These are phyloP conservation scores for Lepetodrilus schrolli DNA, from an alignment of 2,888 invertebrate genomes.

Conservation along the genomic window DNA sequence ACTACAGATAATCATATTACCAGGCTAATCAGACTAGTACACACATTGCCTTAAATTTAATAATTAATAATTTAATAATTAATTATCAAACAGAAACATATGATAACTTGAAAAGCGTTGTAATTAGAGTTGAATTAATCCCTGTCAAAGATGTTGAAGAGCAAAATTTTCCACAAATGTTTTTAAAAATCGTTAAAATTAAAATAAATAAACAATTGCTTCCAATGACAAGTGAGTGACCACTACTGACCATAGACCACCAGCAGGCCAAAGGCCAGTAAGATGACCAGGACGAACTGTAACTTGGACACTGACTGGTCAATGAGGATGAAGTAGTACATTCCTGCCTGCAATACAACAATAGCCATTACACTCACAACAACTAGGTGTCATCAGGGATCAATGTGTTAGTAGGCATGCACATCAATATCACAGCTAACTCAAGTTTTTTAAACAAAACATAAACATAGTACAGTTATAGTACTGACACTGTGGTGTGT, in stretches of 20 bases:
- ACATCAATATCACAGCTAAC: no score
- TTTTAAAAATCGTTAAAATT: not conserved
- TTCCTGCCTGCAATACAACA: slow-evolving; percentile 56
- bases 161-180: not conserved
- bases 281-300: slow-evolving; percentile 57
- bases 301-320: slow-evolving; percentile 58
- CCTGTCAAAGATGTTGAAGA: not conserved
- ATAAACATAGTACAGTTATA: no score
- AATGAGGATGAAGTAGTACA: slow-evolving; percentile 61
- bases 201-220: not conserved
- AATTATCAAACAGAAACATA: no score
- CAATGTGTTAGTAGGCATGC: not conserved
- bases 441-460: no score
- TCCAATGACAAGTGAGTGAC: not conserved
- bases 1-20: no score
- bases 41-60: no score
- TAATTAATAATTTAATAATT: no score
- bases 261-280: slow-evolving; percentile 58
- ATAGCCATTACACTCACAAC: no score
- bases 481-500: no score
- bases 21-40: no score
- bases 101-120: not conserved
- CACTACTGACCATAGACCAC: slow-evolving; percentile 65
- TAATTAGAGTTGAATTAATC: not conserved
- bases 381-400: not conserved